phyloP scores from a whole-genome alignment of 1,140 invertebrate species.

The Drosophila auraria region DNA sequence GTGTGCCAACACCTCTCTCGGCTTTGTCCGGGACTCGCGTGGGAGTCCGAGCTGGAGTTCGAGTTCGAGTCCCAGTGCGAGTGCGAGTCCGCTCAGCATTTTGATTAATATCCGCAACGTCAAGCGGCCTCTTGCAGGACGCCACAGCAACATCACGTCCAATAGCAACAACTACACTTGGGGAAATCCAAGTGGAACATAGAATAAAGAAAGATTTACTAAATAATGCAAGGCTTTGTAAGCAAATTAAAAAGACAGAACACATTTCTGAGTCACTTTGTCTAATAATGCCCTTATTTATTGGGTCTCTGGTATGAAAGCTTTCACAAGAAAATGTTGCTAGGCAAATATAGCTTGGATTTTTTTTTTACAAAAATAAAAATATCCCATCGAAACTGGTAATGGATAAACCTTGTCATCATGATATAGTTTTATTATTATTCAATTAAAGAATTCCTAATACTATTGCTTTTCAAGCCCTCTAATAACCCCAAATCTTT shows the following conservation, averaged over 20 bases:
- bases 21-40: slow-evolving; percentile 25
- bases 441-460: background rate
- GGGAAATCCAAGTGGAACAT: background rate
- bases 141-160: slow-evolving; percentile 35
- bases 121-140: slow-evolving; percentile 40
- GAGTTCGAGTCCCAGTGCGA: slow-evolving; percentile 14
- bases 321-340: background rate
- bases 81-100: slow-evolving; percentile 44
- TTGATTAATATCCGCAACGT: slow-evolving; percentile 80
- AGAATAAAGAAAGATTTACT: background rate
- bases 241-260: too few relatives aligned
- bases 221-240: background rate
- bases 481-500: background rate
- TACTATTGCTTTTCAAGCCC: background rate
- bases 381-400: background rate
- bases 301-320: background rate
- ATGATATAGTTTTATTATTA: background rate
- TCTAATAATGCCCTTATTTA: background rate
- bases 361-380: too few relatives aligned
- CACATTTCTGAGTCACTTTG: too few relatives aligned
- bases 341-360: background rate
- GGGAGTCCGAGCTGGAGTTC: slow-evolving; percentile 21
- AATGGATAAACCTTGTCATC: too few relatives aligned
- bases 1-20: slow-evolving; percentile 60
- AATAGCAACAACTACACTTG: background rate